These are phyloP conservation scores for Harmothoe impar DNA, from an alignment of 2,888 invertebrate species.

Conservation along the genomic window DNA sequence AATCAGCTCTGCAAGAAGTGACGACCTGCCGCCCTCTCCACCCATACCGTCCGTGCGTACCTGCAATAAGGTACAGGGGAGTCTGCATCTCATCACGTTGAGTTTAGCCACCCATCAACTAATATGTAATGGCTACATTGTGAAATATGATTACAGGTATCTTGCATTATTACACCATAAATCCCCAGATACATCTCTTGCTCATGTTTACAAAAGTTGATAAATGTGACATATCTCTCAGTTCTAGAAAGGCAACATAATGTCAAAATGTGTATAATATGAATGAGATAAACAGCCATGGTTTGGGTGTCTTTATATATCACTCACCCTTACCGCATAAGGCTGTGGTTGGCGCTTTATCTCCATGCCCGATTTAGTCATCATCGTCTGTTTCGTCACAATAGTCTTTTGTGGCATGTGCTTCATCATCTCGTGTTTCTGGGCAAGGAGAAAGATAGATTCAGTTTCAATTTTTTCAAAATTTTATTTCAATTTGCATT, in stretches of 20 bases:
- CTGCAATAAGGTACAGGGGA: background rate
- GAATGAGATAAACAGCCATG: no score
- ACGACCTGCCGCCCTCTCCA: constrained; percentile 72
- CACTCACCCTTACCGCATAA: background rate
- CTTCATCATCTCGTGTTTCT: constrained; percentile 75
- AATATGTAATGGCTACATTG: background rate
- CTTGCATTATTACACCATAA: no score
- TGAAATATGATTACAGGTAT: no score
- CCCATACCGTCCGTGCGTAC: constrained; percentile 69
- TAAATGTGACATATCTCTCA: no score
- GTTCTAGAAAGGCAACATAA: no score
- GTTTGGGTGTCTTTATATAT: no score
- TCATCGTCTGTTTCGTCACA: constrained; percentile 45
- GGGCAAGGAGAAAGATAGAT: constrained; percentile 63
- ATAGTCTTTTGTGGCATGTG: constrained; percentile 31
- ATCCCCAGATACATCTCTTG: no score
- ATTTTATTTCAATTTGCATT: background rate
- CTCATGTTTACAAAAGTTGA: no score
- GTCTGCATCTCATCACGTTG: background rate
- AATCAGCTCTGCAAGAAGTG: constrained; percentile 79
- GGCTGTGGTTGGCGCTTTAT: background rate
- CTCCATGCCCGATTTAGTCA: constrained; percentile 20
- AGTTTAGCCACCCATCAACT: background rate
- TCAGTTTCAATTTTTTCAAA: background rate
- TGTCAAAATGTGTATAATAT: no score